Evolutionary conservation across 1,140 invertebrate species (phyloP).

Genomic region (Drosophila kanapiae): DNA sequence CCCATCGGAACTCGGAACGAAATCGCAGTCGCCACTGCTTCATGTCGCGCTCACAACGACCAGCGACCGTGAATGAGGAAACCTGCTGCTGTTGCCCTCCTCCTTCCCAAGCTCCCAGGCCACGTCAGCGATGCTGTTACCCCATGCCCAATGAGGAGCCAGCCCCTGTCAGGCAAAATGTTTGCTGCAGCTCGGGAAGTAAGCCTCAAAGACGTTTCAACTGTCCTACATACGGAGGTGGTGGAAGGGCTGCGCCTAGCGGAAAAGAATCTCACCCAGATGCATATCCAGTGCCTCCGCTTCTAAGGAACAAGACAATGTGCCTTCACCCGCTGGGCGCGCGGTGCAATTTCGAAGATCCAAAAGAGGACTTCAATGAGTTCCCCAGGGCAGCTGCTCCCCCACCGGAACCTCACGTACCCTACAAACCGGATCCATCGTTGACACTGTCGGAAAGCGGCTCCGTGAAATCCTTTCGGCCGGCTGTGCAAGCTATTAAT

Average conservation of each 20-base stretch:
- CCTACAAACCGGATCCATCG: background rate
- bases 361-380: too few relatives aligned
- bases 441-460: background rate
- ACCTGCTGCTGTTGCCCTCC: background rate
- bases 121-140: background rate
- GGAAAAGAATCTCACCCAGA: background rate
- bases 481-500: background rate
- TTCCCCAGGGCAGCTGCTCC: background rate
- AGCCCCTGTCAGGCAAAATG: background rate
- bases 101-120: background rate
- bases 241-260: too few relatives aligned
- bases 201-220: slow-evolving; percentile 2
- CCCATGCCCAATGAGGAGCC: background rate
- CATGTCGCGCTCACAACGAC: background rate
- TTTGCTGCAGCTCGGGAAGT: background rate
- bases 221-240: background rate
- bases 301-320: background rate
- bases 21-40: slow-evolving; percentile 4
- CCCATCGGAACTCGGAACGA: background rate
- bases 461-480: background rate
- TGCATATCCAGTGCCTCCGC: slow-evolving; percentile 1
- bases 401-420: background rate
- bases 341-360: slow-evolving; percentile 2
- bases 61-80: too few relatives aligned
- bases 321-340: slow-evolving; percentile 1